Conservation (phyloP, 1,140 invertebrate genomes). For the Magallana ariakensis region DNA sequence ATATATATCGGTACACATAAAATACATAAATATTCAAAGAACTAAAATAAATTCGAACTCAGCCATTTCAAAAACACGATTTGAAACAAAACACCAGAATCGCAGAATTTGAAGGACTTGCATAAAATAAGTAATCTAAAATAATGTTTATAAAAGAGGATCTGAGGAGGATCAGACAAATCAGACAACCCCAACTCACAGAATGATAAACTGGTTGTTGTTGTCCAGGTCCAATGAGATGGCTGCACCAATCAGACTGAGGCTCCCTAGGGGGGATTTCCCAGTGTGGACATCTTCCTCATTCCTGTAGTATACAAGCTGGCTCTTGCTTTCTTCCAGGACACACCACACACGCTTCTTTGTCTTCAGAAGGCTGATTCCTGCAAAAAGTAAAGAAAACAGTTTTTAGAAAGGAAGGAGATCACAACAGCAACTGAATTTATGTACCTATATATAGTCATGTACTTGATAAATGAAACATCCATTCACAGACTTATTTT, state of each 20-base stretch:
- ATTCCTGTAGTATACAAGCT: conserved; percentile 75
- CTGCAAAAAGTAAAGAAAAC: conserved; percentile 57
- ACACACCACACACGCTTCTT: conserved; percentile 77
- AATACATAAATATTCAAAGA: no score
- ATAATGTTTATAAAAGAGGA: no score
- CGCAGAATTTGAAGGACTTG: no score
- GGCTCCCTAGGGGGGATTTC: conserved; percentile 68
- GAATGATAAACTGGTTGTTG: conserved; percentile 79
- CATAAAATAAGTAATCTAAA: no score
- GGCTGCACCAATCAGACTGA: conserved; percentile 76
- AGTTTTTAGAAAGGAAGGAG: fast-evolving
- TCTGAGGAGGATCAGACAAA: background rate
- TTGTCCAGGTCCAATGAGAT: conserved; percentile 78
- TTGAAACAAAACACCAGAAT: no score
- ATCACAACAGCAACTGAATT: no score
- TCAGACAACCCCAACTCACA: conserved; percentile 69
- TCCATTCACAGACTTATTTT: no score
- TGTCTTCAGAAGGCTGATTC: conserved; percentile 75
- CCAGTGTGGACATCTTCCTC: conserved; percentile 67
- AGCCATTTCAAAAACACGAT: no score
- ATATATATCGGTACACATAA: no score
- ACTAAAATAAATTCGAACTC: no score
- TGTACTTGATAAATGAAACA: no score
- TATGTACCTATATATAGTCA: no score
- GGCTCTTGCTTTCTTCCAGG: conserved; percentile 76